phyloP scores from a whole-genome alignment of 1,140 invertebrate species.

The Aphaenogaster ashmeadi region DNA sequence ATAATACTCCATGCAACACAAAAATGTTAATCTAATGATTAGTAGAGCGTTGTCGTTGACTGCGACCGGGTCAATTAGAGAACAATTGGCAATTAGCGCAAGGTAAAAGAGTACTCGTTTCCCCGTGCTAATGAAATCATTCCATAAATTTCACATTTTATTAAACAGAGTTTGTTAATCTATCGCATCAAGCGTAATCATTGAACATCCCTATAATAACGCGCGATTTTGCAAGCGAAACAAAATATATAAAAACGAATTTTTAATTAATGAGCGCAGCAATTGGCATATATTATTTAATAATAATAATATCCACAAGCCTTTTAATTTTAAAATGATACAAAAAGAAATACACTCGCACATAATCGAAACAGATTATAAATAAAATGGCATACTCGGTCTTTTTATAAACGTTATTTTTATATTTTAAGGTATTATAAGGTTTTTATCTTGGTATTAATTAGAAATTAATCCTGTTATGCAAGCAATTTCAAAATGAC shows the following conservation, averaged over 20 bases:
- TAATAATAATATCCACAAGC: not conserved
- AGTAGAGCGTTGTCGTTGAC: not conserved
- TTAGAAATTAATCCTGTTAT: not conserved
- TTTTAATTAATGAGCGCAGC: not conserved
- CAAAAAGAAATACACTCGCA: not conserved
- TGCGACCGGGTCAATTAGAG: not conserved
- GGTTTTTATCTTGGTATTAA: not conserved
- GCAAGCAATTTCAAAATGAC: not conserved
- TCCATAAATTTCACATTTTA: conserved; percentile 14
- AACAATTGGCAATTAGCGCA: conserved; percentile 38
- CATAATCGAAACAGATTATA: not conserved
- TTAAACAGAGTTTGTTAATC: conserved; percentile 12
- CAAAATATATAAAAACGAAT: not conserved
- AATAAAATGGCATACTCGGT: not conserved
- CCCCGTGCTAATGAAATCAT: not conserved
- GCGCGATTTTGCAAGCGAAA: not conserved
- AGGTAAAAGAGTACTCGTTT: not conserved
- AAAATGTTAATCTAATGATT: not conserved
- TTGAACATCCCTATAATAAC: not conserved
- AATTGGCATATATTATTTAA: not conserved
- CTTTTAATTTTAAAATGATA: not conserved
- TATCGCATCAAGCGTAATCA: not conserved
- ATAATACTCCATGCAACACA: conserved; percentile 3
- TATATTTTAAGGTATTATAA: not conserved
- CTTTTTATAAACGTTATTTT: not conserved